phyloP scores from a whole-genome alignment of 1,140 invertebrate species.

The Kradibia gibbosae region DNA sequence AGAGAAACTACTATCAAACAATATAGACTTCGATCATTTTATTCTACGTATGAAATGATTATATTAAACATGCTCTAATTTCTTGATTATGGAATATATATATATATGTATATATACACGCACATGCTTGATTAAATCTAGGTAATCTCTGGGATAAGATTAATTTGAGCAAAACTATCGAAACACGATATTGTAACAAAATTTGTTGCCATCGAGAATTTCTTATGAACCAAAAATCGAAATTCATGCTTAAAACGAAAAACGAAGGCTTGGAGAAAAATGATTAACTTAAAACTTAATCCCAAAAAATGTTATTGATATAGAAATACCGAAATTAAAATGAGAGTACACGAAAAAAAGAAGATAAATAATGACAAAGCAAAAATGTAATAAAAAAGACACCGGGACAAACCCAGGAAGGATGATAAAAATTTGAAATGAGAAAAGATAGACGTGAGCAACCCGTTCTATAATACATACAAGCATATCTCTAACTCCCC shows the following conservation, averaged over 20 bases:
- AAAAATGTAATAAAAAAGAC: background rate
- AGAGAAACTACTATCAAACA: too few relatives aligned
- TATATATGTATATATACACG: background rate
- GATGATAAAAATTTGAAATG: background rate
- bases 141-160: background rate
- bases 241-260: background rate
- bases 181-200: background rate
- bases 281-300: background rate
- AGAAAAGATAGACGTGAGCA: background rate
- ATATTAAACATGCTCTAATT: too few relatives aligned
- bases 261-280: background rate
- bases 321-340: slow-evolving; percentile 34
- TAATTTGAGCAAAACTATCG: background rate
- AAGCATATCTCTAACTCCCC: background rate
- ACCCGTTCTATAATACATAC: slow-evolving; percentile 9
- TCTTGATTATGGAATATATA: background rate
- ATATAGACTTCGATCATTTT: too few relatives aligned
- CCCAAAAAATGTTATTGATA: background rate
- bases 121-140: background rate
- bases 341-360: background rate
- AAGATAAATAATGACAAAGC: background rate
- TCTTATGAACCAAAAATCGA: background rate
- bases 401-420: background rate
- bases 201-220: background rate
- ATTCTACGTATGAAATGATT: too few relatives aligned